Conservation (phyloP, 2,888 invertebrate genomes). For the Pandemis corylana region DNA sequence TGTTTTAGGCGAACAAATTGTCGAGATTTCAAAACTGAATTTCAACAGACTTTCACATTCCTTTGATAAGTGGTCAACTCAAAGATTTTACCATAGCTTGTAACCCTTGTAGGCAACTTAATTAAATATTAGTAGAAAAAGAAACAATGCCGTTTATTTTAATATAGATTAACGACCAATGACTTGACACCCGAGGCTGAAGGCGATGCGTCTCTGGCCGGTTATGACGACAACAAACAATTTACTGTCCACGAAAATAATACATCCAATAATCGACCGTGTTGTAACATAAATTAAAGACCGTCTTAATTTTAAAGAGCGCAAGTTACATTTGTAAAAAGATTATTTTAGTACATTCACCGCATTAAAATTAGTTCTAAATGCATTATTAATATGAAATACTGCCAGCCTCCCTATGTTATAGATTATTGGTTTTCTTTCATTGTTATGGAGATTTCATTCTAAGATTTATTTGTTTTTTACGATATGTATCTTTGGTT, state of each 20-base stretch:
- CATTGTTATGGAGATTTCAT: constrained; percentile 74
- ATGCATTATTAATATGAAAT: constrained; percentile 77
- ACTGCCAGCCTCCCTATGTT: constrained; percentile 75
- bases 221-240: constrained; percentile 42
- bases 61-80: constrained; percentile 1
- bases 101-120: constrained; percentile 55
- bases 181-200: constrained; percentile 77
- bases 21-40: not conserved
- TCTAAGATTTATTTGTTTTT: constrained; percentile 62
- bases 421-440: constrained; percentile 75
- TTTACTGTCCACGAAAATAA: constrained; percentile 43
- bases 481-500: constrained; percentile 49
- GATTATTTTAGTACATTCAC: constrained; percentile 61
- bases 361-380: constrained; percentile 75
- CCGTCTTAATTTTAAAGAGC: constrained; percentile 6
- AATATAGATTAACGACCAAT: constrained; percentile 82
- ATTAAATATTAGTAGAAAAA: constrained; percentile 73
- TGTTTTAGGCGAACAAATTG: not conserved
- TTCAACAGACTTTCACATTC: not conserved
- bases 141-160: constrained; percentile 82
- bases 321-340: constrained; percentile 50
- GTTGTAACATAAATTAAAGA: not conserved
- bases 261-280: constrained; percentile 39
- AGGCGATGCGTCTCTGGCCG: constrained; percentile 54
- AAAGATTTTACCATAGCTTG: constrained; percentile 27